Evolutionary conservation across 2,888 invertebrate species (phyloP).

Genomic region (Helicoverpa assulta): DNA sequence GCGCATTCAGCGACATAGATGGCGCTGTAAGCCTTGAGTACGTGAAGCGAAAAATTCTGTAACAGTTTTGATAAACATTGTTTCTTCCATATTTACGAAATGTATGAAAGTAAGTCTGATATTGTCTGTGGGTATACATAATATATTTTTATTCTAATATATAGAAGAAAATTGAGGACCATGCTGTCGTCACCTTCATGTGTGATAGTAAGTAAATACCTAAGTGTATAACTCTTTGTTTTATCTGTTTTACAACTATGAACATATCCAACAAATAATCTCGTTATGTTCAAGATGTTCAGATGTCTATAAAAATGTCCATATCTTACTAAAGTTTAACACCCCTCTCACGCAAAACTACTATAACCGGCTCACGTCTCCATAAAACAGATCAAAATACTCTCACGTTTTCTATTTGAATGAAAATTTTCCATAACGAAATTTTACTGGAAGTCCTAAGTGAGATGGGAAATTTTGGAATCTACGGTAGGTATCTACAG

Average conservation of each 20-base stretch:
- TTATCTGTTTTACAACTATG: neutral
- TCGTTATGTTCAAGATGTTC: constrained; percentile 9
- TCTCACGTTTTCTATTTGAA: constrained; percentile 58
- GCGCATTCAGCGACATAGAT: too few relatives aligned
- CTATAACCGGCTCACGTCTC: constrained; percentile 37
- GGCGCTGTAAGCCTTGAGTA: too few relatives aligned
- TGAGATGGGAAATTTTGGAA: constrained; percentile 66
- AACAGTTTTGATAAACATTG: too few relatives aligned
- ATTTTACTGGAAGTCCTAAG: constrained; percentile 50
- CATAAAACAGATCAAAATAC: constrained; percentile 52
- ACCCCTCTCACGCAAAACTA: constrained; percentile 40
- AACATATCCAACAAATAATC: constrained; percentile 24
- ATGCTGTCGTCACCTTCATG: too few relatives aligned
- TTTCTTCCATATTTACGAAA: too few relatives aligned
- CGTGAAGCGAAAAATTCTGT: too few relatives aligned
- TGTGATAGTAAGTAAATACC: too few relatives aligned
- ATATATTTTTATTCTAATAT: too few relatives aligned
- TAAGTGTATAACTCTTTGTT: too few relatives aligned
- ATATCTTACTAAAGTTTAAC: constrained; percentile 43
- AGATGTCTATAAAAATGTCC: constrained; percentile 14
- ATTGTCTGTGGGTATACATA: too few relatives aligned
- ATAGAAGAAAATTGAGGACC: too few relatives aligned
- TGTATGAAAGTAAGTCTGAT: too few relatives aligned
- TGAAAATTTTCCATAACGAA: constrained; percentile 52
- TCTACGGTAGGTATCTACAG: constrained; percentile 55